Base-by-base conservation (phyloP, 1,140 invertebrate genomes). In the Drosophila ercepeae region DNA sequence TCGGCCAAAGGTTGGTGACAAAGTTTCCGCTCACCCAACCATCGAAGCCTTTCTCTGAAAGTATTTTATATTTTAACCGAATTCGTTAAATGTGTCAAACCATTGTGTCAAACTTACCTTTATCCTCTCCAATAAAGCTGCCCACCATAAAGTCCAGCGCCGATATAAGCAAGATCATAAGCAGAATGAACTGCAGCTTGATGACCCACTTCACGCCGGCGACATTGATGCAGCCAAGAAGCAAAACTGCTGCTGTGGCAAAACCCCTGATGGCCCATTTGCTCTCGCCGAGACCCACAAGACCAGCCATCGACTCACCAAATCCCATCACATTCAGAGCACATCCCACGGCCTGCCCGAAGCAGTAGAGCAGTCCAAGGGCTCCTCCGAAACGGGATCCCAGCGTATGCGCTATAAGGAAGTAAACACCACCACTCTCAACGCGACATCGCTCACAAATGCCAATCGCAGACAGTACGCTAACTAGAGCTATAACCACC, bases 331-430 rank as follows among this genome's bases (percentile, higher is more conserved):
- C 97, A 92, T 98, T 98, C 36, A 99, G 92, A 7, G 97, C 97
- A 93, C 97, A 98, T 68, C 97, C 97, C 0, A 99, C 98, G 64
- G 97, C 97, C 97, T 98, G 98, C 74, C 98, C 98, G 93, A 99
- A 99, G 91, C 97, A 98, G 91, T 99, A 99, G 3, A 99, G 92
- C 51, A 99, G 92, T 44, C 98, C 98, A 13, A 99, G 93, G 45
- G 98, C 95, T 13, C 97, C 97, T 6, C 97, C 98, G 90, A 98
- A 95, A 88, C 97, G 94, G 4, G 97, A 97, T 32, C 98, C 98
- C 7, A 99, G 92, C 3, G 99, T 98, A 91, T 99, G 97, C 0
- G 97, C 97, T 29, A 99, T 92, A 44, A 99, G 93, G 92, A 98
- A 98, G 92, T 99, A 99, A 11, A 99, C 97, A 21, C 98, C 98